A percentile compares a stretch with the other conserved stretches of the same genome.
phyloP scores from a whole-genome alignment of 2,113 vertebrate species.

The Nesogale talazaci region DNA sequence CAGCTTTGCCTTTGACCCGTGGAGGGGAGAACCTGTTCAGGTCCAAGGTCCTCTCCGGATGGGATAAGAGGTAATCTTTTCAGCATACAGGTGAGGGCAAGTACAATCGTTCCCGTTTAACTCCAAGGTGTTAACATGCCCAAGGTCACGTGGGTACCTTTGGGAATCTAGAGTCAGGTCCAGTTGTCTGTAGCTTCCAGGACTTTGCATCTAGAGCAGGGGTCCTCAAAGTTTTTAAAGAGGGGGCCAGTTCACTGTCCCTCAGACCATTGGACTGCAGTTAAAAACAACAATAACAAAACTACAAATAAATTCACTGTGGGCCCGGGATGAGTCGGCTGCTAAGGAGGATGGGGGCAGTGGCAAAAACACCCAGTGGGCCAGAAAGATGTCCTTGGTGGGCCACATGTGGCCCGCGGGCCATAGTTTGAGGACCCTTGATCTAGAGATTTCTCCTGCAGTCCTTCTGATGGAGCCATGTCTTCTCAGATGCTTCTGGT shows the following conservation, averaged over 20 bases:
- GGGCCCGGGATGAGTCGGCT: no score
- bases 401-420: no score
- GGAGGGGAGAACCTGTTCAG: neutral
- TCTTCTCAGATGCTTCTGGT: neutral
- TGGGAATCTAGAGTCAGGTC: neutral
- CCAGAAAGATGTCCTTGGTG: no score
- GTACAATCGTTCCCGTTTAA: neutral
- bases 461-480: neutral
- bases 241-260: no score
- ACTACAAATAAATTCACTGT: no score
- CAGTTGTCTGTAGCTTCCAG: neutral
- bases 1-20: neutral
- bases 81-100: neutral
- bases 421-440: no score
- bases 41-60: neutral
- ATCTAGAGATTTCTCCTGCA: neutral
- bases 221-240: no score
- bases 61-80: neutral
- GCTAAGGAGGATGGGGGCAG: no score
- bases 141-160: neutral
- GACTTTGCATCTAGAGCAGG: neutral
- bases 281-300: no score
- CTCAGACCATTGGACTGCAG: no score
- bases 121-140: neutral
- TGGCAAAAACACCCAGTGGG: no score